Evolutionary conservation across 2,888 invertebrate genomes (phyloP).

Genomic region (Himalopsyche anomala): DNA sequence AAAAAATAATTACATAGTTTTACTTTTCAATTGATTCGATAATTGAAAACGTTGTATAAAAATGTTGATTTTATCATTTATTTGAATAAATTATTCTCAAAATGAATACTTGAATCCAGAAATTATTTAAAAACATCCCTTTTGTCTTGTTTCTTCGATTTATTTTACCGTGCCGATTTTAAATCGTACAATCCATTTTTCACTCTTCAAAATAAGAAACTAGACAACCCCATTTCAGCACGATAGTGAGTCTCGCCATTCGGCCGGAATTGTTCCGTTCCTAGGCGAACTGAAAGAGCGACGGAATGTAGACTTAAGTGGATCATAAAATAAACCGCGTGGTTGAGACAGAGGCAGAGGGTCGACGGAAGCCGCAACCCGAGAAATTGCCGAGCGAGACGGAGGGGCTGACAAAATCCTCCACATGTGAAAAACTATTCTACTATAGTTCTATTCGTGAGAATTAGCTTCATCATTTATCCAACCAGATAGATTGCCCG

Average conservation of each 20-base stretch:
- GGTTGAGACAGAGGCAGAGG: conserved; percentile 63
- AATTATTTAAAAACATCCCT: no score
- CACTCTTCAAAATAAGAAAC: background rate
- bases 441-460: background rate
- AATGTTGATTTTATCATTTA: no score
- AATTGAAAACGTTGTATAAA: no score
- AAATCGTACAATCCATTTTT: conserved; percentile 6
- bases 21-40: no score
- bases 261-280: background rate
- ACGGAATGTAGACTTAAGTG: conserved; percentile 65
- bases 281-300: conserved; percentile 44
- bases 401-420: background rate
- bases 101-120: no score
- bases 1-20: no score
- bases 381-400: conserved; percentile 28
- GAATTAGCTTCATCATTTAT: background rate
- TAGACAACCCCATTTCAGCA: background rate
- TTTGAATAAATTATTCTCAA: no score
- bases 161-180: background rate
- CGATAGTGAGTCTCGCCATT: conserved; percentile 28
- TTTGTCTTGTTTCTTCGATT: no score
- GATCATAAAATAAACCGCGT: conserved; percentile 65
- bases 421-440: conserved; percentile 33
- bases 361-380: conserved; percentile 5
- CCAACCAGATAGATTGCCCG: no score